A percentile compares a stretch with the other conserved stretches of the same genome.
Evolutionary conservation across 1,140 invertebrate genomes (phyloP).

Genomic region (Archegozetes longisetosus): DNA sequence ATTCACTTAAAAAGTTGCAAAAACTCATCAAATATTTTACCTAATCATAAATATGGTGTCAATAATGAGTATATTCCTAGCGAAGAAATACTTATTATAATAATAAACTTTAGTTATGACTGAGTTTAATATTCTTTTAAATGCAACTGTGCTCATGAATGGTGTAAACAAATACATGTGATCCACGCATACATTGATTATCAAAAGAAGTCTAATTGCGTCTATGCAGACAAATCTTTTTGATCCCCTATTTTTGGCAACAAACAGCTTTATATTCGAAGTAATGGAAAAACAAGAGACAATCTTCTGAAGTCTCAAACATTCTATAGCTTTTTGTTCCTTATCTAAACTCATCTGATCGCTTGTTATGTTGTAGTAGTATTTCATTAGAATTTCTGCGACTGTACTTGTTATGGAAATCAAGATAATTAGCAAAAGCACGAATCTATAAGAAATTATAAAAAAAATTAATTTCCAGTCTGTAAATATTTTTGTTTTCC

Average conservation of each 20-base stretch:
- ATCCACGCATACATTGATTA: conserved; percentile 11
- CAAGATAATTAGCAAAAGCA: background rate
- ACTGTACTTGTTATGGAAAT: background rate
- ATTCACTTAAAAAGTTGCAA: too few species aligned
- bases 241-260: background rate
- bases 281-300: background rate
- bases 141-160: conserved; percentile 4
- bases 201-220: conserved; percentile 1
- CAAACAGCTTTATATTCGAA: background rate
- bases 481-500: background rate
- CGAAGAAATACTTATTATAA: conserved; percentile 12
- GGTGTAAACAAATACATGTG: conserved; percentile 13
- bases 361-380: background rate
- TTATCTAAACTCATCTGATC: too few species aligned
- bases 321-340: too few species aligned
- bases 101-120: conserved; percentile 11
- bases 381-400: background rate
- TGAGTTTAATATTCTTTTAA: conserved; percentile 10
- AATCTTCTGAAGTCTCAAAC: too few species aligned
- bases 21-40: background rate
- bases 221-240: conserved; percentile 2
- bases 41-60: conserved; percentile 12
- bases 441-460: background rate
- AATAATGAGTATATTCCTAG: conserved; percentile 11
- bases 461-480: background rate